Percentiles rank a stretch among this genome's conserved stretches.
phyloP scores from a whole-genome alignment of 2,888 invertebrate genomes.

The Beris chalybata region DNA sequence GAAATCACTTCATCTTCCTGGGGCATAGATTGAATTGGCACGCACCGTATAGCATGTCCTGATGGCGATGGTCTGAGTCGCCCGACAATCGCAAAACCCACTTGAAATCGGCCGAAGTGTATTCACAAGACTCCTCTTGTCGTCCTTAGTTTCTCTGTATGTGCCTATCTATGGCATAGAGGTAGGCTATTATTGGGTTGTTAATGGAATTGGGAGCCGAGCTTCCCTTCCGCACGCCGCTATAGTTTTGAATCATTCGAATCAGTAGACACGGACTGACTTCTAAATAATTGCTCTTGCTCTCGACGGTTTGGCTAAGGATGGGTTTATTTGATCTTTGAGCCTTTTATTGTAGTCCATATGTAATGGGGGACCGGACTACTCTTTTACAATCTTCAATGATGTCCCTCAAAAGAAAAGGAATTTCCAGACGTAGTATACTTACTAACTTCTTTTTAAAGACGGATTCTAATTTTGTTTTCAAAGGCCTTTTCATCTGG shows the following conservation, averaged over 20 bases:
- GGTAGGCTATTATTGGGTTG: slow-evolving; percentile 3
- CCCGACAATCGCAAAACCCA: slow-evolving; percentile 11
- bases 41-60: slow-evolving; percentile 16
- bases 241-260: slow-evolving; percentile 23
- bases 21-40: slow-evolving; percentile 25
- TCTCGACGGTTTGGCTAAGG: not conserved
- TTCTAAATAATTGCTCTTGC: not conserved
- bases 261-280: slow-evolving; percentile 5
- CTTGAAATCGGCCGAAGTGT: slow-evolving; percentile 19
- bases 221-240: not conserved
- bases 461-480: slow-evolving; percentile 1
- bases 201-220: slow-evolving; percentile 11
- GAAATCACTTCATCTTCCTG: slow-evolving; percentile 24
- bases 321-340: not conserved
- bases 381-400: not conserved
- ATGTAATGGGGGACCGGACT: not conserved
- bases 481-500: slow-evolving; percentile 17
- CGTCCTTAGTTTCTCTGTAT: not conserved
- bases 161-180: not conserved
- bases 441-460: not conserved
- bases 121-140: slow-evolving; percentile 11
- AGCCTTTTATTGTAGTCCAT: not conserved
- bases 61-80: not conserved
- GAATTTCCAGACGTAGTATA: not conserved
- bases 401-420: not conserved